Evolutionary conservation across 2,888 invertebrate genomes (phyloP).

Genomic region (Lasioglossum calceatum): DNA sequence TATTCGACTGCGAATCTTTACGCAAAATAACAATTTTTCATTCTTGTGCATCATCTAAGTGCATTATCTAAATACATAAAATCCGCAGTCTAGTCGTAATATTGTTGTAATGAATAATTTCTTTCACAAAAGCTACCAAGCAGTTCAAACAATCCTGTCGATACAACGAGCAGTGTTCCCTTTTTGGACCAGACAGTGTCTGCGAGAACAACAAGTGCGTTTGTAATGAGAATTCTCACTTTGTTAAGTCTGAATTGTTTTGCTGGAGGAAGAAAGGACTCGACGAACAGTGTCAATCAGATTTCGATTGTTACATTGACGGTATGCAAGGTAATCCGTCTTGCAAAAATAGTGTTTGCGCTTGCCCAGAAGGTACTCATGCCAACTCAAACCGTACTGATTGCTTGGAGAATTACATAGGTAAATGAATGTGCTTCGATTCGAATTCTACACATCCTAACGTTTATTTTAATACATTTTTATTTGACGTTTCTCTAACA

Average conservation of each 20-base stretch:
- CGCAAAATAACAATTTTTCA: neutral
- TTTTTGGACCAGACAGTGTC: conserved; percentile 76
- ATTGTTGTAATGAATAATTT: neutral
- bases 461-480: neutral
- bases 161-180: conserved; percentile 71
- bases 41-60: neutral
- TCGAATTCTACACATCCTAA: neutral
- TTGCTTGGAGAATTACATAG: conserved; percentile 58
- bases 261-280: conserved; percentile 77
- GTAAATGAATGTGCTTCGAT: conserved; percentile 19
- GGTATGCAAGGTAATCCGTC: conserved; percentile 39
- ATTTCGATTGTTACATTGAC: conserved; percentile 73
- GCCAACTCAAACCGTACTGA: conserved; percentile 52
- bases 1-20: neutral
- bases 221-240: conserved; percentile 75
- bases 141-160: conserved; percentile 66
- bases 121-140: conserved; percentile 60
- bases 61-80: neutral
- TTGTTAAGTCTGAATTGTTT: conserved; percentile 69
- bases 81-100: neutral
- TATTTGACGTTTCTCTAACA: neutral
- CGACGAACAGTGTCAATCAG: conserved; percentile 66
- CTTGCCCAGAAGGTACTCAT: conserved; percentile 67
- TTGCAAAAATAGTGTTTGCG: conserved; percentile 67
- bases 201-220: conserved; percentile 68